phyloP scores from a whole-genome alignment of 1,140 invertebrate species.

The Plectrocnemia conspersa region DNA sequence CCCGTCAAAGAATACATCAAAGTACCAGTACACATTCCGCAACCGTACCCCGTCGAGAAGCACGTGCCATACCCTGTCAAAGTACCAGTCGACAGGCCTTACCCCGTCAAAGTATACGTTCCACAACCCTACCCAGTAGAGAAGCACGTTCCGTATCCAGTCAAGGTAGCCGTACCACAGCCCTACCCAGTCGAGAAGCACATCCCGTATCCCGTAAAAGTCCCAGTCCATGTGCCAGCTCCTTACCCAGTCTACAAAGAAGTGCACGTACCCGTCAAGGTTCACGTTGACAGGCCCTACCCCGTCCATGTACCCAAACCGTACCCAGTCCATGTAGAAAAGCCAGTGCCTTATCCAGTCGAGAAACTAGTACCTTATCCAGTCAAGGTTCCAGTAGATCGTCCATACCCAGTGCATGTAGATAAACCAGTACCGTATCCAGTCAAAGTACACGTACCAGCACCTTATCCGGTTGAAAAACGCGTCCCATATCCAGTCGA shows the following conservation, averaged over 20 bases:
- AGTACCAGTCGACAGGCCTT: constrained; percentile 63
- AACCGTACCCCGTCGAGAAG: constrained; percentile 66
- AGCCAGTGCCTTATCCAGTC: constrained; percentile 65
- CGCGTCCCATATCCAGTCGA: constrained; percentile 56
- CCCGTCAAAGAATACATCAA: constrained; percentile 64
- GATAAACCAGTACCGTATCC: constrained; percentile 54
- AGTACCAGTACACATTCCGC: constrained; percentile 61
- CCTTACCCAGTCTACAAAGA: constrained; percentile 63
- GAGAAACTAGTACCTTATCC: constrained; percentile 62
- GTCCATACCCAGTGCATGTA: constrained; percentile 56
- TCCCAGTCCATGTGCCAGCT: constrained; percentile 59
- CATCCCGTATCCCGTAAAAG: constrained; percentile 60
- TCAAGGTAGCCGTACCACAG: constrained; percentile 54
- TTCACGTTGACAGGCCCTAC: constrained; percentile 67
- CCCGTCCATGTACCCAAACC: constrained; percentile 67
- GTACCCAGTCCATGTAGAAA: constrained; percentile 58
- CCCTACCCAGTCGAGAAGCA: constrained; percentile 58
- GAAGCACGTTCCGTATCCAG: constrained; percentile 50
- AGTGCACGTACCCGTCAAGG: constrained; percentile 62
- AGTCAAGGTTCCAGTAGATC: constrained; percentile 58
- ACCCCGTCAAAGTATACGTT: constrained; percentile 60
- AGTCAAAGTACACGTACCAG: constrained; percentile 52
- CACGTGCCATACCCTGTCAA: constrained; percentile 64
- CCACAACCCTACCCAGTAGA: constrained; percentile 64
- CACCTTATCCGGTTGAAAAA: constrained; percentile 53